Base-by-base conservation (phyloP, 2,888 invertebrate genomes). In the Cremastobaeus sp. region DNA sequence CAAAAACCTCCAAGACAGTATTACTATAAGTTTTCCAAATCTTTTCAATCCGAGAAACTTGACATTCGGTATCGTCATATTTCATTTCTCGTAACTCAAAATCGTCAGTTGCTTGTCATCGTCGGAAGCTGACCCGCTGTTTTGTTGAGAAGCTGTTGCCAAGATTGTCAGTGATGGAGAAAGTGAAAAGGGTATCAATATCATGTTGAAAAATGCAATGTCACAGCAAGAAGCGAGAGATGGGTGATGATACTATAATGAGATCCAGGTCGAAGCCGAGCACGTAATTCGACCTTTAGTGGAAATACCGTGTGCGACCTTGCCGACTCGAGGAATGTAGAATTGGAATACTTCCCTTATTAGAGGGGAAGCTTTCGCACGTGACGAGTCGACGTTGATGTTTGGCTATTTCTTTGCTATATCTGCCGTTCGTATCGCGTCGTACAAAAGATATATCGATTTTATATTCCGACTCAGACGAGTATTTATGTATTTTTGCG, bases 291-390 rank as follows among this genome's bases (percentile, higher is more conserved):
- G 70, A 66, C 60, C 70, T 74, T 59, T 66, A 62, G 60, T 66
- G 70, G 70, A 66, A 70, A 74, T 74, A 65, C 70, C 70, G 45
- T 72, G 65, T 47, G 64, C 62, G 71, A 76, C 76, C 74, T 76
- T 74, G 71, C 54, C 57, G 76, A 60, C 68, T 70, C 37, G 48
- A 45, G 72, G 75, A 77, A 76, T 78, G 76, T 74, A 78, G 76
- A 81, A 81, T 82, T 81, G 82, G 79, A 80, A 81, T 81, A 81
- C 80, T 77, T 81, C 62, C 78, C 78, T 82, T 82, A 80, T 82
- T 81, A 79, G 79, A 81, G 68, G 76, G 50, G 55, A 68, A 69
- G 71, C 71, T 21, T 50, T 71, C 45, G 64, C 60, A 73, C 73
- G 76, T 74, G 65, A 66, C 57, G 48, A 59, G 69, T 73, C 43